A percentile compares a stretch with the other conserved stretches of the same genome.
phyloP scores from a whole-genome alignment of 2,113 vertebrate genomes.

The Calypte anna region DNA sequence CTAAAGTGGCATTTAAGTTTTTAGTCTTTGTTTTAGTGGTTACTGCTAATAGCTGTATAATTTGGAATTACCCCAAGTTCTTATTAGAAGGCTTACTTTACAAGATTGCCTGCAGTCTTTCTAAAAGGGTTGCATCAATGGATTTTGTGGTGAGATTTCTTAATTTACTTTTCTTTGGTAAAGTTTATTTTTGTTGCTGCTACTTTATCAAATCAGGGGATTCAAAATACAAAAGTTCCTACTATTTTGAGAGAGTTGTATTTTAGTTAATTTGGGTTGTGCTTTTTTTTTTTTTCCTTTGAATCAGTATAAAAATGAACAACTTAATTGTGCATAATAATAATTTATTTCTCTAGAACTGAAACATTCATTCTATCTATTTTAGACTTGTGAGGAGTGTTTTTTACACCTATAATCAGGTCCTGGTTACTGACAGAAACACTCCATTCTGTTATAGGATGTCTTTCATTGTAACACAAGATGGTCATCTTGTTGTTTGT shows the following conservation, averaged over 20 bases:
- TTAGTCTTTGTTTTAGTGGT: not conserved
- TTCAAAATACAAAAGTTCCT: not conserved
- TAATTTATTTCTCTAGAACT: not conserved
- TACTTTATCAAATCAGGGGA: not conserved
- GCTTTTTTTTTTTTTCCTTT: not conserved
- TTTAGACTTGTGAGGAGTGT: not conserved
- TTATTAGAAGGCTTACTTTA: not conserved
- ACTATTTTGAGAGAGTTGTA: not conserved
- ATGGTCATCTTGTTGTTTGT: not conserved
- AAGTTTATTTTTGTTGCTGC: not conserved
- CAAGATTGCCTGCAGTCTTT: not conserved
- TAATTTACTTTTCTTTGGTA: not conserved
- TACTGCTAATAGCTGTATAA: not conserved
- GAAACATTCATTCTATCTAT: not conserved
- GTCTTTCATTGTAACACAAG: not conserved
- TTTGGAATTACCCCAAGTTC: not conserved
- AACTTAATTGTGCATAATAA: not conserved
- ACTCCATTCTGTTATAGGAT: not conserved
- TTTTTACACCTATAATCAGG: not conserved
- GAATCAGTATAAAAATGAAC: not conserved
- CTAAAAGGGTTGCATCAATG: not conserved
- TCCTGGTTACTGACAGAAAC: not conserved
- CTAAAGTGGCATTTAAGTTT: not conserved
- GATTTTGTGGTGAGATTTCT: fast-evolving
- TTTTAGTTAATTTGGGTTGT: not conserved